Evolutionary conservation across 2,113 vertebrate genomes (phyloP), one percentile per base, ranked within the genome.

Genomic region (Abramis brama): DNA sequence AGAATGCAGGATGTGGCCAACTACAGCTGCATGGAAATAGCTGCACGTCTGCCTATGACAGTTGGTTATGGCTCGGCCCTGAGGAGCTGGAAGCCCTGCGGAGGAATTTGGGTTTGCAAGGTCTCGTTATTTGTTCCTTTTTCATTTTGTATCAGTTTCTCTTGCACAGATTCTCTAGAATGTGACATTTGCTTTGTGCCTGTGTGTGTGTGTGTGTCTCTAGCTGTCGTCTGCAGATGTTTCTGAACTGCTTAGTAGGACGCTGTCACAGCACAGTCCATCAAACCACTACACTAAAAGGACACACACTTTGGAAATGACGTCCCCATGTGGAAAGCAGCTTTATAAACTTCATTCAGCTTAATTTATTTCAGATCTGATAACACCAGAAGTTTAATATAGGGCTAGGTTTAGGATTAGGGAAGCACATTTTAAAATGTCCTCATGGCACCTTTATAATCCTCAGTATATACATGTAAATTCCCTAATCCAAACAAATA

Each of bases 1-100:
- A 85, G 82, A 92, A 92, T 91, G 87, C 89, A 87, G 88, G 82
- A 90, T 88, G 84, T 91, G 88, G 77, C 1, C 2, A 75, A 45
- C 47, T 59, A 59, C 90, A 88, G 85, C 82, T 88, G 82, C 82
- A 75, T 64, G 64, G 59, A 79, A 78, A 87, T 64, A 64, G 39
- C 59, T 47, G 70, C 8, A 64, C 25, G 36, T 83, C 27, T 30
- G 30, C 55, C 52, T 66, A 36, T 60, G 62, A 82, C 88, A 91
- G 92, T 88, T 91, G 92, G 90, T 86, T 10, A 52, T 66, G 62
- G 68, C 45, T 60, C 43, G 55, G 82, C 85, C 86, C 66, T 12
- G 85, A 86, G 62, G 59, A 88, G 79, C 60, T 79, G 27, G 73
- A 90, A 87, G 86, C 88, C 85, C 85, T 85, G 2, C 75, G 77